Percentiles rank a stretch among this genome's conserved stretches.
phyloP scores from a whole-genome alignment of 2,113 vertebrate species.

The Pomatorhinus ruficollis region DNA sequence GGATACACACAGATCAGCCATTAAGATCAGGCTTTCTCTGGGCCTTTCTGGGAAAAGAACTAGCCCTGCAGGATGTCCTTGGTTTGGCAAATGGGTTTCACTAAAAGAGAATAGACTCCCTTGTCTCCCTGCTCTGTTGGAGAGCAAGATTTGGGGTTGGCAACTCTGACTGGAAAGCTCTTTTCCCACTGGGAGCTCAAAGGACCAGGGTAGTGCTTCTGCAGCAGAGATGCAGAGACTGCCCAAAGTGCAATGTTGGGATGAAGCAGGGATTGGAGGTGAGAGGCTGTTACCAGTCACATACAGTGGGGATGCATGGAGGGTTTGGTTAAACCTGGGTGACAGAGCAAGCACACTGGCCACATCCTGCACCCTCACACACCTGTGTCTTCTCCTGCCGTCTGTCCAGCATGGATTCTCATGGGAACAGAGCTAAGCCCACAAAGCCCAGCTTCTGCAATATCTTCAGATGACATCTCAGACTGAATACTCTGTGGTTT shows the following conservation, averaged over 20 bases:
- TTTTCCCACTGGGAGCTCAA: background rate
- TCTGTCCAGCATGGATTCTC: background rate
- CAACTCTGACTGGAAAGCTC: background rate
- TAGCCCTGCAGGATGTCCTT: background rate
- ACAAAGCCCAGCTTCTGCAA: background rate
- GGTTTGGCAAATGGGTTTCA: background rate
- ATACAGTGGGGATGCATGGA: background rate
- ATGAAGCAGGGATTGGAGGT: background rate
- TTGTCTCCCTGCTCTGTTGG: background rate
- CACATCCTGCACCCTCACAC: background rate
- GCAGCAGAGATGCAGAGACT: background rate
- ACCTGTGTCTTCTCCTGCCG: accelerated
- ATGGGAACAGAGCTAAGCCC: background rate
- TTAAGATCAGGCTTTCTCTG: background rate
- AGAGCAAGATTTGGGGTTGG: background rate
- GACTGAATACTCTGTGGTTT: background rate
- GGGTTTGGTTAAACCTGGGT: background rate
- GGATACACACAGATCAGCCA: background rate
- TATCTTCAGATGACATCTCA: background rate
- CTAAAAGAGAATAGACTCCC: background rate
- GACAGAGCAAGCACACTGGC: accelerated
- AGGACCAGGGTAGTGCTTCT: background rate
- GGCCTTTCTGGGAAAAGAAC: background rate
- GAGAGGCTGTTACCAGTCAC: background rate
- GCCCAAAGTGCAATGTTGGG: accelerated